Evolutionary conservation across 2,888 invertebrate genomes (phyloP), one percentile per base, ranked within the genome.

Genomic region (Balanococcus diminutus): DNA sequence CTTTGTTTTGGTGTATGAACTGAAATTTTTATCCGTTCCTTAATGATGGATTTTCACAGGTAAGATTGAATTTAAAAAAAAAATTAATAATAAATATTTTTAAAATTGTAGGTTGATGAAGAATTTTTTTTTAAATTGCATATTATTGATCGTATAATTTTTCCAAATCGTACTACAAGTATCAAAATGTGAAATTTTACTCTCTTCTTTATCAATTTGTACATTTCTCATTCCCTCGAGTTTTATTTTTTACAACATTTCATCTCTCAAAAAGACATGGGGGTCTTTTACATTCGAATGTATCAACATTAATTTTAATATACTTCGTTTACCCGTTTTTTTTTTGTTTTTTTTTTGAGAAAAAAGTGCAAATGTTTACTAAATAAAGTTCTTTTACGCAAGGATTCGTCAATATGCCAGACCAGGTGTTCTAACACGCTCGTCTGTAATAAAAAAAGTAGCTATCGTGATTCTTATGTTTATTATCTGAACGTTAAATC

Each of bases 401-500:
- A 9, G 14, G 28, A 14, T 28, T 67, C 61, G 61, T 67, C 61
- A 67, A 67, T 67, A 67, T 67, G 61, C 25, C 61, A 67, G 28
- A 67, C 61, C 61, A 67, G 61, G 61, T 67, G 61, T 67, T 22
- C 28, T 67, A 25, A 28, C 61, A 14, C 25, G 61, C 11, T 67
- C 61, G 61, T 25, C 25, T 22, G 28, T 11, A 28, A 28, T 25
- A 28, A 67, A 67, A 67, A 67, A 56, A 56, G 28, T 9, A 25
- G 28, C 61, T 61, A 61, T 25, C 61, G 28, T 67, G 61, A 67
- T 67, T 67, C 61, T 67, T 28, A 67, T 67, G 61, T 67, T 67
- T 67, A 67, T 67, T 67, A 67, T 67, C 61, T 67, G 11, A 67
- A 67, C 25, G 22, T 67, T 28, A 28, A 25, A 28, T 67, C 61